Conservation (phyloP, 2,888 invertebrate species). For the Xanthorhoe spadicearia region DNA sequence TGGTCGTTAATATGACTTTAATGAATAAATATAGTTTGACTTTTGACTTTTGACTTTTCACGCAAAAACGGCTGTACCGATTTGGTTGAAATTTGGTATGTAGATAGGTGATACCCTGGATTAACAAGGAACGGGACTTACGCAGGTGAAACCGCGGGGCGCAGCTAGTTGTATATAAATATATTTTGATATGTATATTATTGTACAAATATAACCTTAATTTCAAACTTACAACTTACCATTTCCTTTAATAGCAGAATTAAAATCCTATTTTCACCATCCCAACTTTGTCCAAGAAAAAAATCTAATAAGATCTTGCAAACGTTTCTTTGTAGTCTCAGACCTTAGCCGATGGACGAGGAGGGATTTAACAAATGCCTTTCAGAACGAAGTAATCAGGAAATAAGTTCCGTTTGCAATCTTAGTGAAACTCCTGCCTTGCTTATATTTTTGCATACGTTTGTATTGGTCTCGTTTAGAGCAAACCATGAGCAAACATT, state of each 20-base stretch:
- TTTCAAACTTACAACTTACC: too few relatives aligned
- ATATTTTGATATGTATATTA: too few relatives aligned
- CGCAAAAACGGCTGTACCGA: too few relatives aligned
- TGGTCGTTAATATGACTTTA: too few relatives aligned
- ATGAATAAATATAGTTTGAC: too few relatives aligned
- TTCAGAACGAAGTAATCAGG: conserved; percentile 50
- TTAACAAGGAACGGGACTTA: too few relatives aligned
- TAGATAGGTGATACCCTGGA: too few relatives aligned
- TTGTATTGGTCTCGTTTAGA: not conserved
- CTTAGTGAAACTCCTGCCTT: conserved; percentile 4
- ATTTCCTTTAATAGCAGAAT: conserved; percentile 9
- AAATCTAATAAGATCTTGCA: conserved; percentile 44
- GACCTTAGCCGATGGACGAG: conserved; percentile 46
- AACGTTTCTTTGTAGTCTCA: conserved; percentile 47
- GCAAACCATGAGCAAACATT: not conserved
- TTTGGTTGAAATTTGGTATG: too few relatives aligned
- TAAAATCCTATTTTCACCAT: conserved; percentile 38
- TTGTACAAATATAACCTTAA: too few relatives aligned
- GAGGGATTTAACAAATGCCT: conserved; percentile 47
- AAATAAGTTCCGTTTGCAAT: conserved; percentile 38
- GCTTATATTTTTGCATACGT: not conserved
- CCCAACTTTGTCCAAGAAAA: conserved; percentile 40
- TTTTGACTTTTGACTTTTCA: too few relatives aligned
- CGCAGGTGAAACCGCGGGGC: too few relatives aligned
- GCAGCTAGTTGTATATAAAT: too few relatives aligned